Percentiles rank a stretch among this genome's conserved stretches.
Evolutionary conservation across 2,113 vertebrate species (phyloP).

Genomic region (Brachirus orientalis): DNA sequence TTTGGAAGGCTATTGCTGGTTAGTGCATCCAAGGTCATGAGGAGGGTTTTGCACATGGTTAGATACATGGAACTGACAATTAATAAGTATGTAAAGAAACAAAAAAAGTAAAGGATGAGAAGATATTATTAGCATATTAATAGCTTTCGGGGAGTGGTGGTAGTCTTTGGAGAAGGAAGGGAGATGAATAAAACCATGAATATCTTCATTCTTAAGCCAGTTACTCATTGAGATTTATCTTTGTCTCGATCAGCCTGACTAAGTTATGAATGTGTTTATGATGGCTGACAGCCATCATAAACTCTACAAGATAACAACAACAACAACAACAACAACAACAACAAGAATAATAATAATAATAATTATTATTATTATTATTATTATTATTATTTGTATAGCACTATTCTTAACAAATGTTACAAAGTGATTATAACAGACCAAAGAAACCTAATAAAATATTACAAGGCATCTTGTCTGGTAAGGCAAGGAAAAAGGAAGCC

Average conservation of each 20-base stretch:
- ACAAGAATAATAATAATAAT: too few relatives aligned
- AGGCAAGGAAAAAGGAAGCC: too few relatives aligned
- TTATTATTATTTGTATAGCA: too few relatives aligned
- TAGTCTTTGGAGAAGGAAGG: not conserved
- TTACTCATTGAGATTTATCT: slow-evolving; percentile 14
- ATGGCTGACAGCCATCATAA: too few relatives aligned
- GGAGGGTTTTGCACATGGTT: slow-evolving; percentile 21
- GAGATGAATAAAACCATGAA: not conserved
- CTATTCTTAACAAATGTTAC: too few relatives aligned
- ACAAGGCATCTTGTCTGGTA: too few relatives aligned
- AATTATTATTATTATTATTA: too few relatives aligned
- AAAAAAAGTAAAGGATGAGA: slow-evolving; percentile 13
- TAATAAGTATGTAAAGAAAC: slow-evolving; percentile 6
- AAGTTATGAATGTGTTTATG: slow-evolving; percentile 9
- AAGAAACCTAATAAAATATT: too few relatives aligned
- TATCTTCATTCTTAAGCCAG: not conserved
- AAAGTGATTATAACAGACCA: too few relatives aligned
- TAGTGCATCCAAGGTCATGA: slow-evolving; percentile 12
- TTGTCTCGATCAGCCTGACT: slow-evolving; percentile 14
- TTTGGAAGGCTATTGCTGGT: not conserved
- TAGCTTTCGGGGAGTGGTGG: not conserved
- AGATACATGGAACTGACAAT: not conserved
- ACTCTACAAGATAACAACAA: too few relatives aligned
- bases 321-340: too few relatives aligned
- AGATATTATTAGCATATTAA: not conserved